Base-by-base conservation (phyloP, 2,888 invertebrate genomes). In the Apamea epomidion region DNA sequence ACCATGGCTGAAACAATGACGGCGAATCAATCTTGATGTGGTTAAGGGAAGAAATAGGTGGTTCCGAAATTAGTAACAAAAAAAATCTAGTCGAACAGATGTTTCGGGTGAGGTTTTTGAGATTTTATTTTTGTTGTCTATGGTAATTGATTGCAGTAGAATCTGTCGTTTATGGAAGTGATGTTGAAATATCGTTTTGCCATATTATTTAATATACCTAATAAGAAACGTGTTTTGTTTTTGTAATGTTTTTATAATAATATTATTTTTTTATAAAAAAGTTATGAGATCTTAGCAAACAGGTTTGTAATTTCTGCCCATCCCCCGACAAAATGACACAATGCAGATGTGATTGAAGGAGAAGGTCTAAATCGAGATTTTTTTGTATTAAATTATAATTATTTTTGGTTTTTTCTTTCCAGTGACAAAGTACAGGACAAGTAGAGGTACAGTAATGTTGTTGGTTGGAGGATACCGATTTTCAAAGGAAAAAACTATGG, bases 401-500 rank as follows among this genome's bases (percentile, higher is more conserved):
- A 70, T 68, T 45, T 0, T 51, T 45, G 42, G 58, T 60, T 74
- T 74, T 67, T 51, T 37, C 7, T 29, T 83, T 86, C 54, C 83
- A 89, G 89, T 89, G 1, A 82, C 80, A 21, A 86, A 85, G 76
- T 84, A 82, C 60, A 84, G 62, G 75, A 89, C 89, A 25, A 89
- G 87, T 80, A 87, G 90, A 86, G 90, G 90, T 12, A 90, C 86
- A 37, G 58, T 86, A 2, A 90, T 91, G 84, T 74, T 91, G 32
- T 70, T 86, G n/a, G 84, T 90, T 21, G 89, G 86, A 21, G 88
- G 88, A 0, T 88, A 84, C 70, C 86, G 88, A 0, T 92, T 91
- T 79, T 92, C 89, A 64, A 84, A 87, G 10, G 89, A 92, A 51
- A 80, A 80, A 51, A 80, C 84, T 0, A 77, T 76, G n/a, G 91